phyloP scores from a whole-genome alignment of 2,113 vertebrate species.

The Erythrocercus mccallii region DNA sequence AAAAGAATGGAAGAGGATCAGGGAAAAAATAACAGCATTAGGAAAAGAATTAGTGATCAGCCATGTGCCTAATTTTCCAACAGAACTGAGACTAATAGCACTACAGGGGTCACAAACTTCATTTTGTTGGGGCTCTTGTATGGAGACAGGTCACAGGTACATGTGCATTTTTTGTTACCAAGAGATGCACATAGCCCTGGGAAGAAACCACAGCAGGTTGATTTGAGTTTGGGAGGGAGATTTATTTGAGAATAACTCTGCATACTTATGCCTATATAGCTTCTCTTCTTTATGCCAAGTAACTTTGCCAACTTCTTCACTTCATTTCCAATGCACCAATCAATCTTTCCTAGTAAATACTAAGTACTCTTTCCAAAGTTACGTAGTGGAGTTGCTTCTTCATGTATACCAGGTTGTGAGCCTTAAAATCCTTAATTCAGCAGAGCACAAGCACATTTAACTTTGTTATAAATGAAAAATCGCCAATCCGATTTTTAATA shows the following conservation, averaged over 20 bases:
- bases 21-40: background rate
- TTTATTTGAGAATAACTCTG: background rate
- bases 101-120: background rate
- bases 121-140: background rate
- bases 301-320: background rate
- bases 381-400: background rate
- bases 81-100: background rate
- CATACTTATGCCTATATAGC: background rate
- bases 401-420: background rate
- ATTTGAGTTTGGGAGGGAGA: background rate
- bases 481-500: no score
- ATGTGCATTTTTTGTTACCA: background rate
- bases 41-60: background rate
- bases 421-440: background rate
- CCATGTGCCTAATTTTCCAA: background rate
- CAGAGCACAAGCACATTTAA: background rate
- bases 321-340: background rate
- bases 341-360: background rate
- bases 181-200: background rate
- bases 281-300: background rate
- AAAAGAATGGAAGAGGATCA: background rate
- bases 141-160: background rate
- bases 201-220: background rate
- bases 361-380: background rate
- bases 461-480: no score